Evolutionary conservation across 2,888 invertebrate genomes (phyloP).

Genomic region (Spialia ferax): DNA sequence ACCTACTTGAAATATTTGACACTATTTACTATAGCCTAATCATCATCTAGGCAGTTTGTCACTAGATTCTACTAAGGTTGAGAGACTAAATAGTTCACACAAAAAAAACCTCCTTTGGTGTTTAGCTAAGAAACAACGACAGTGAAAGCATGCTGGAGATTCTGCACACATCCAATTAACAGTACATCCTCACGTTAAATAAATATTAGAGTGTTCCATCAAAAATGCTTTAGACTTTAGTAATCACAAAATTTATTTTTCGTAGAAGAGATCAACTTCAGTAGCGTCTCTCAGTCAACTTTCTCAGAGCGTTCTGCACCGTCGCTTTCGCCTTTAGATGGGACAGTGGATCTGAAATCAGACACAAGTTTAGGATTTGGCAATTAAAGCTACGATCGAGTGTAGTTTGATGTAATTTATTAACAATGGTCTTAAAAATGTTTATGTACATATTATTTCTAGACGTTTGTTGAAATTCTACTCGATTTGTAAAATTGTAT

Average conservation of each 20-base stretch:
- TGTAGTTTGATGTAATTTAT: constrained; percentile 6
- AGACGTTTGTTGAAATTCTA: neutral
- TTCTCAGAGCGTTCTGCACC: constrained; percentile 85
- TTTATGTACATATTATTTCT: constrained; percentile 10
- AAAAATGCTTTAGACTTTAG: constrained; percentile 75
- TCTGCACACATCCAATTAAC: constrained; percentile 27
- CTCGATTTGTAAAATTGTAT: neutral
- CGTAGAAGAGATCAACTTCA: constrained; percentile 57
- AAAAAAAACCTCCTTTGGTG: constrained; percentile 26
- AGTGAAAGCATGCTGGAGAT: constrained; percentile 28
- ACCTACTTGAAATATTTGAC: constrained; percentile 33
- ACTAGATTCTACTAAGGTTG: constrained; percentile 17
- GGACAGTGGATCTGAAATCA: constrained; percentile 82
- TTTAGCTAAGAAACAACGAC: constrained; percentile 9
- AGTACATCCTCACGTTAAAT: constrained; percentile 42
- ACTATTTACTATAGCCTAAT: constrained; percentile 34
- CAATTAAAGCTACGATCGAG: neutral
- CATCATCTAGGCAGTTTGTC: constrained; percentile 15
- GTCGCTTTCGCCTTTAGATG: constrained; percentile 85
- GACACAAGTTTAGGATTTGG: neutral
- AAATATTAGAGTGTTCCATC: constrained; percentile 54
- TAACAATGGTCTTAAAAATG: constrained; percentile 19
- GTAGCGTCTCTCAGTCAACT: constrained; percentile 83
- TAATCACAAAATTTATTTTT: constrained; percentile 63
- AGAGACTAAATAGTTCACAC: constrained; percentile 13